A percentile compares a stretch with the other conserved stretches of the same genome.
phyloP scores from a whole-genome alignment of 2,113 vertebrate genomes.

The Pardalotus punctatus region DNA sequence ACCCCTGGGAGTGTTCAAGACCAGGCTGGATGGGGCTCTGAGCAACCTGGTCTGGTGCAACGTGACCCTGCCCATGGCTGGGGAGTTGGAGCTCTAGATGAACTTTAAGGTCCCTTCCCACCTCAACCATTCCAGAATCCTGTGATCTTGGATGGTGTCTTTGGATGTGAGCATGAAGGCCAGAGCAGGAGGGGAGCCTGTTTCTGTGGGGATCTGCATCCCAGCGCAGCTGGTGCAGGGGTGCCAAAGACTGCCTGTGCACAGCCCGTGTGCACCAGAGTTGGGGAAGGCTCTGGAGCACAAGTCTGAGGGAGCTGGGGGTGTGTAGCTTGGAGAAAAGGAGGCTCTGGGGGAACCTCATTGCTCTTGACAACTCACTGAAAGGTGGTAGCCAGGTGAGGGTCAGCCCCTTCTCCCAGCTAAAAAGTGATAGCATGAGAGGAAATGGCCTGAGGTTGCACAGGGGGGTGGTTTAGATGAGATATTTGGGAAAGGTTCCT shows the following conservation, averaged over 20 bases:
- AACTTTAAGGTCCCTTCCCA: not conserved
- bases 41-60: not conserved
- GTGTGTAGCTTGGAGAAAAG: not conserved
- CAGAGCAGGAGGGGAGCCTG: not conserved
- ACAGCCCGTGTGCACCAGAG: accelerated
- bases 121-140: not conserved
- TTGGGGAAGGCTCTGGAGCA: not conserved
- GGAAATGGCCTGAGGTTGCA: not conserved
- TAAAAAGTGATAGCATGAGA: not conserved
- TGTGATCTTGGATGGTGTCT: not conserved
- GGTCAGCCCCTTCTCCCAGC: not conserved
- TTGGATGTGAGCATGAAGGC: accelerated
- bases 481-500: not conserved
- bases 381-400: not conserved
- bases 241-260: not conserved
- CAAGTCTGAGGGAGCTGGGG: not conserved
- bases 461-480: not conserved
- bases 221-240: not conserved
- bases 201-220: not conserved
- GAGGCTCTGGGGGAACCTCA: not conserved
- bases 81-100: not conserved
- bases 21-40: not conserved
- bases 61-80: not conserved
- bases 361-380: not conserved
- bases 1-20: not conserved